phyloP scores from a whole-genome alignment of 2,888 invertebrate species.

The Agonopterix alstromeriana region DNA sequence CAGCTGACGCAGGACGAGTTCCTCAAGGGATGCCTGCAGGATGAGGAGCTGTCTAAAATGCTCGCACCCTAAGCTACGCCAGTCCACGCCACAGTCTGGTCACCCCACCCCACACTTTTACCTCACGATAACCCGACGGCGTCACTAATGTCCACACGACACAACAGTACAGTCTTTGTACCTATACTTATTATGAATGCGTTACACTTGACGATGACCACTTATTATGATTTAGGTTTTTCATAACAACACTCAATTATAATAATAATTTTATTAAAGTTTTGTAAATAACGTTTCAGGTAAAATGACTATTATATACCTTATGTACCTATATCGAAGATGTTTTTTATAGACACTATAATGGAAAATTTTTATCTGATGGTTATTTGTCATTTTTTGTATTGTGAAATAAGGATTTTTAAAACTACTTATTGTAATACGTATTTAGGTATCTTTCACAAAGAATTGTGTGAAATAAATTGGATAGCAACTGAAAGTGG shows the following conservation, averaged over 20 bases:
- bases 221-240: too few species aligned
- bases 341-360: neutral
- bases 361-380: neutral
- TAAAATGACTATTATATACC: too few species aligned
- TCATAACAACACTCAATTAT: too few species aligned
- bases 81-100: constrained; percentile 23
- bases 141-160: constrained; percentile 15
- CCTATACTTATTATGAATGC: too few species aligned
- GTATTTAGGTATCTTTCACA: neutral
- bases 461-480: neutral
- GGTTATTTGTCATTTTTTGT: neutral
- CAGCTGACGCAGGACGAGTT: constrained; percentile 99
- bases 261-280: too few species aligned
- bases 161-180: neutral
- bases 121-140: constrained; percentile 47
- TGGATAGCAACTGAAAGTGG: constrained; percentile 1
- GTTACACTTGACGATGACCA: too few species aligned
- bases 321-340: too few species aligned
- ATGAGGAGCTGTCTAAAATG: constrained; percentile 96
- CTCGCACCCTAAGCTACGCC: constrained; percentile 86
- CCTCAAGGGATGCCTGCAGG: constrained; percentile 97
- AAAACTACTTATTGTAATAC: neutral
- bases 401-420: neutral
- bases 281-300: too few species aligned
- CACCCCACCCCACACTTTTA: constrained; percentile 28